These are phyloP conservation scores for Silurus meridionalis DNA, from an alignment of 2,113 vertebrate genomes.

Conservation along the genomic window DNA sequence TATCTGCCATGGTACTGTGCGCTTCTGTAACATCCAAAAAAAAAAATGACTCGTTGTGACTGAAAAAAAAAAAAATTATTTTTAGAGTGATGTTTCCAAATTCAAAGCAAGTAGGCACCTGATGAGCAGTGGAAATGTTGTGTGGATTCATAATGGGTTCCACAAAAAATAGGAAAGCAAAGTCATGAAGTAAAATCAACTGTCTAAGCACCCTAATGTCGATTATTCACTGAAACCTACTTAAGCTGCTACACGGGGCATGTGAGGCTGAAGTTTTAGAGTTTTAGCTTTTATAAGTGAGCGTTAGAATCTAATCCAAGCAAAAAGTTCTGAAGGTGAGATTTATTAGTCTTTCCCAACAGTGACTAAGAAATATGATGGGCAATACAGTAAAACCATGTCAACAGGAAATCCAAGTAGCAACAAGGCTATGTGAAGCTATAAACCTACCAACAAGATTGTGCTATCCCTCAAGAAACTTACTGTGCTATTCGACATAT, in stretches of 20 bases:
- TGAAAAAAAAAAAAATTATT: not conserved
- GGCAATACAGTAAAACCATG: not conserved
- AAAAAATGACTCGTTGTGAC: not conserved
- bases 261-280: not conserved
- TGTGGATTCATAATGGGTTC: not conserved
- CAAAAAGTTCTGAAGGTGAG: not conserved
- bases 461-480: not conserved
- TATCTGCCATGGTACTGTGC: not conserved
- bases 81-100: not conserved
- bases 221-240: not conserved
- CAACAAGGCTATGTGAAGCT: not conserved
- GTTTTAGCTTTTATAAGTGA: not conserved
- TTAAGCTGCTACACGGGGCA: not conserved
- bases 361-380: not conserved
- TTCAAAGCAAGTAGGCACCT: not conserved
- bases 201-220: not conserved
- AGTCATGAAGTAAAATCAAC: not conserved
- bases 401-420: not conserved
- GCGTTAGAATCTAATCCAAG: not conserved
- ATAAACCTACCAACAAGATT: not conserved
- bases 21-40: not conserved
- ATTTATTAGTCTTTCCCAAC: not conserved
- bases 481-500: too few relatives aligned
- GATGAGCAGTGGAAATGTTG: not conserved
- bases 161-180: not conserved